A percentile compares a stretch with the other conserved stretches of the same genome.
phyloP scores from a whole-genome alignment of 2,888 invertebrate genomes.

The Pasiphila rectangulata region DNA sequence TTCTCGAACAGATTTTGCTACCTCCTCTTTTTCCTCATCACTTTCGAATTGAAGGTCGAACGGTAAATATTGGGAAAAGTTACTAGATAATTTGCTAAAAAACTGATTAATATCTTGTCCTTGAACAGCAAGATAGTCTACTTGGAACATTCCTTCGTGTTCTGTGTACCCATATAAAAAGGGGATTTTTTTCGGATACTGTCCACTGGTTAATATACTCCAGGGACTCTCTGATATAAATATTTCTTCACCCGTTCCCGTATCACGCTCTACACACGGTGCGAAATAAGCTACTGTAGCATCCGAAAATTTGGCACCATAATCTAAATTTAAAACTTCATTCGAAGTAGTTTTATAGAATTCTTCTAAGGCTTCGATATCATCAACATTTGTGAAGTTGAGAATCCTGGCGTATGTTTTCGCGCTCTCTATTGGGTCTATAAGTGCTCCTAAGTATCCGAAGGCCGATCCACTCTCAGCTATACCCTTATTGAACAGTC shows the following conservation, averaged over 20 bases:
- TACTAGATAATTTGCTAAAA: neutral
- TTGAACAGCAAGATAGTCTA: neutral
- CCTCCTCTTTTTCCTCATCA: slow-evolving; percentile 24
- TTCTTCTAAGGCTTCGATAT: slow-evolving; percentile 26
- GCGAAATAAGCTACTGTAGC: slow-evolving; percentile 3
- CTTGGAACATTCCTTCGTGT: neutral
- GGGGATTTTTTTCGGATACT: slow-evolving; percentile 7
- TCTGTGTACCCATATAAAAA: slow-evolving; percentile 15
- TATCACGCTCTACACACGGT: slow-evolving; percentile 19
- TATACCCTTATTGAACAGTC: slow-evolving; percentile 30
- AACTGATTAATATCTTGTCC: neutral
- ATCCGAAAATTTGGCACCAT: neutral
- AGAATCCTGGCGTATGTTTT: slow-evolving; percentile 13
- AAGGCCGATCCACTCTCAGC: slow-evolving; percentile 25
- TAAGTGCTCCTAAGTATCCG: neutral
- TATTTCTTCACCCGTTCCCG: slow-evolving; percentile 7
- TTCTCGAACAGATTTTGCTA: slow-evolving; percentile 27
- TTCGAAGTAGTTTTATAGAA: slow-evolving; percentile 22
- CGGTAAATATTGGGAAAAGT: slow-evolving; percentile 34
- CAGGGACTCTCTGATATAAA: slow-evolving; percentile 12
- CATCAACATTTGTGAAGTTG: slow-evolving; percentile 18
- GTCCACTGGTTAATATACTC: slow-evolving; percentile 10
- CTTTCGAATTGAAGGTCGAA: slow-evolving; percentile 29
- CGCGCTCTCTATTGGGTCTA: slow-evolving; percentile 14
- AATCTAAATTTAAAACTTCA: slow-evolving; percentile 4